These are phyloP conservation scores for Ephialtes manifestator DNA, from an alignment of 2,888 invertebrate species.

Conservation along the genomic window DNA sequence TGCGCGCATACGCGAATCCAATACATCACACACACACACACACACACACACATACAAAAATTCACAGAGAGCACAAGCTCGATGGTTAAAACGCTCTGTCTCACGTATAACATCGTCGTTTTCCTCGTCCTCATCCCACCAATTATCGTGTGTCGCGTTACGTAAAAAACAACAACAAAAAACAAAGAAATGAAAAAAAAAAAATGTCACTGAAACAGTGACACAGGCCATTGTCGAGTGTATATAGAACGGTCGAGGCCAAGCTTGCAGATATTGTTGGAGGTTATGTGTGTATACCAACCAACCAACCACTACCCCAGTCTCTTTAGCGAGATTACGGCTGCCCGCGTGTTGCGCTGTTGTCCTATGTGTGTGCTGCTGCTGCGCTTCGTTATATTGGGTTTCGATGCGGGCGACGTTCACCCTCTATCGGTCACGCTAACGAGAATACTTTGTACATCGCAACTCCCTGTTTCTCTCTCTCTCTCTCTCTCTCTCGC, in stretches of 20 bases:
- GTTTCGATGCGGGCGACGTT: not conserved
- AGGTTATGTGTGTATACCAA: not conserved
- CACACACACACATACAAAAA: not conserved
- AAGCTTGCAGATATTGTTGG: constrained; percentile 8
- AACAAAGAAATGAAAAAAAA: not conserved
- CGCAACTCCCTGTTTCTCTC: not conserved
- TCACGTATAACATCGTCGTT: constrained; percentile 15
- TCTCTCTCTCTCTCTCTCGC: too few species aligned
- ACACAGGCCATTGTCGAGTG: constrained; percentile 4
- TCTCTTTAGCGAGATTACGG: constrained; percentile 23
- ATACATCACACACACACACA: constrained; percentile 6
- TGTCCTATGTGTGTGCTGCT: too few species aligned
- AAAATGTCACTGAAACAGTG: not conserved
- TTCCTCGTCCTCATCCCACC: constrained; percentile 11
- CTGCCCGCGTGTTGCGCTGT: not conserved
- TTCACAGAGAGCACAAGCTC: too few species aligned
- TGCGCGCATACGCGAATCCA: constrained; percentile 10
- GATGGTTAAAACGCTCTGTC: constrained; percentile 11
- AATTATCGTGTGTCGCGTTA: constrained; percentile 32
- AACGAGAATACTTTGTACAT: constrained; percentile 14
- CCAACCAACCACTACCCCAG: not conserved
- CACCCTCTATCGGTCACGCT: constrained; percentile 25
- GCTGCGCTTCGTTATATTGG: constrained; percentile 26
- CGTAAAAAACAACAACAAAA: not conserved
- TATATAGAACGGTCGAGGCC: constrained; percentile 10